Base-by-base conservation (phyloP, 2,113 vertebrate species). In the Colaptes auratus region DNA sequence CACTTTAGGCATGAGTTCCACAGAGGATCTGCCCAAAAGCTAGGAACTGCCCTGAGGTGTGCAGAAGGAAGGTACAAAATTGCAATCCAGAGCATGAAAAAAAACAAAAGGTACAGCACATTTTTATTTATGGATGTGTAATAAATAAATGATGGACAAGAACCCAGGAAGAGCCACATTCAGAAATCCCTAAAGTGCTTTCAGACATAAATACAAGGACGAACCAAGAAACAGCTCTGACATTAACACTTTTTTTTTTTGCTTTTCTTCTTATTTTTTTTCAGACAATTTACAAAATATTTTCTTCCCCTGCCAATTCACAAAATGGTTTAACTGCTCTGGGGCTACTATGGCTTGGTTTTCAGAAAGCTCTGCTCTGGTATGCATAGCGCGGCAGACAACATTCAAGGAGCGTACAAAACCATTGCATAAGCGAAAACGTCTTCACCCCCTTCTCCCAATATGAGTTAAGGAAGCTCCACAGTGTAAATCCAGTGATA, bases 61-160 rank as follows among this genome's bases (percentile, higher is more conserved):
- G 20, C 55, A 70, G 10, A n/a, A 52, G 44, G 27, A 58, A 73
- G n/a, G 56, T 27, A 76, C 18, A 28, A 70, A 88, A 88, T 15
- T 46, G 64, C 48, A 56, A 56, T 7, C 28, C 25, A 24, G 31
- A 55, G 33, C 53, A 9, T 15, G 63, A 92, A 79, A 92, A 92
- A 91, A 39, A 91, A 39, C 60, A 94, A 94, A 96, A 96, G 65
- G 94, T 93, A 97, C 92, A 95, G 71, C 95, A 86, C 85, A 31
- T 19, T 14, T 98, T 97, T 97, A 98, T 98, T 98, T 95, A 94
- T 84, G 88, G 86, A 95, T 76, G 80, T 61, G 96, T 95, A 97
- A 97, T 97, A 98, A 98, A 97, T 98, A 98, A 94, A 71, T 21
- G 48, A 84, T 77, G 86, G 95, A 95, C 73, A 96, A 95, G 12